Conservation (phyloP, 2,888 invertebrate species). For the Lithosia quadra region DNA sequence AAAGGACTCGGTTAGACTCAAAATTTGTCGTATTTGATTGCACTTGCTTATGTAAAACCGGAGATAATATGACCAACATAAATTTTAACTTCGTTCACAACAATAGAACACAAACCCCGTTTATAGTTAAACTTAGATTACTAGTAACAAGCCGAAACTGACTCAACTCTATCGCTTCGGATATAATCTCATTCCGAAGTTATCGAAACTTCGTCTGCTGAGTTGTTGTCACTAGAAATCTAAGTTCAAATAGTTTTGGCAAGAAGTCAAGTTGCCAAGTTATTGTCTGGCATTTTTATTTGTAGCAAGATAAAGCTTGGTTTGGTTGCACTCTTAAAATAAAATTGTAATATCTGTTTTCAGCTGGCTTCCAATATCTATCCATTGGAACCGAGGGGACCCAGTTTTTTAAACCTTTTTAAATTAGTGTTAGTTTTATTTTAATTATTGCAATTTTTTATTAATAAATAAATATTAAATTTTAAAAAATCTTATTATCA, state of each 20-base stretch:
- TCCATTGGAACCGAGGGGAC: no score
- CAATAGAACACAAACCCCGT: neutral
- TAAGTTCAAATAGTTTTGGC: constrained; percentile 4
- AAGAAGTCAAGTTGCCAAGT: neutral
- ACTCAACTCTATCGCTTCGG: neutral
- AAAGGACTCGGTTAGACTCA: no score
- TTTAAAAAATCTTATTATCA: no score
- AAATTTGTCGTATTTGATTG: no score
- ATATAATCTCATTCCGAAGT: constrained; percentile 3
- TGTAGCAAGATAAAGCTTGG: neutral
- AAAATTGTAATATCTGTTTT: neutral
- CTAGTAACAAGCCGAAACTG: neutral
- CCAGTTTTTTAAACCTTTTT: no score
- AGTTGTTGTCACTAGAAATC: neutral
- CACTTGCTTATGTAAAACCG: no score
- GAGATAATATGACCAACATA: no score
- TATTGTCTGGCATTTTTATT: neutral
- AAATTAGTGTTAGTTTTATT: no score
- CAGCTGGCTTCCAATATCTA: neutral
- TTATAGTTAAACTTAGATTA: constrained; percentile 4
- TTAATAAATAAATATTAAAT: no score
- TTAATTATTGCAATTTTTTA: no score
- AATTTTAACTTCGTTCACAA: neutral
- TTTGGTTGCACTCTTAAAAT: neutral
- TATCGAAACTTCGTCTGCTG: neutral